These are phyloP conservation scores for Rhinichthys osculus DNA, from an alignment of 2,797 vertebrate genomes.

Conservation along the genomic window DNA sequence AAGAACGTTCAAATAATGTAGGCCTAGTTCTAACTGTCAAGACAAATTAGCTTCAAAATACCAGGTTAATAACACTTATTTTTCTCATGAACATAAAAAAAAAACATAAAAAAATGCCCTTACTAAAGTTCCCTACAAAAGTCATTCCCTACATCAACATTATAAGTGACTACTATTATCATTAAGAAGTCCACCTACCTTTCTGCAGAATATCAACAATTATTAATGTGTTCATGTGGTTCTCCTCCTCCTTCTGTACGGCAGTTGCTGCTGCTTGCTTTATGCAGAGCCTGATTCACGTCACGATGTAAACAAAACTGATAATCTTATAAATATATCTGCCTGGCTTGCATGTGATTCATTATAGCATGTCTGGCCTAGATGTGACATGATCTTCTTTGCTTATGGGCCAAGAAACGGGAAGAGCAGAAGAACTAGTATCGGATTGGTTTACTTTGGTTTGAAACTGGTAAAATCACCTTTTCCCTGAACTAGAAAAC, in stretches of 20 bases:
- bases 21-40: neutral
- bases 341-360: conserved; percentile 33
- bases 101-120: too few species aligned
- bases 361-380: conserved; percentile 39
- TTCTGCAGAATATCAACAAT: neutral
- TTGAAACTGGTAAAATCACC: neutral
- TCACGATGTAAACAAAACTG: conserved; percentile 50
- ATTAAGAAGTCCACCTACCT: conserved; percentile 41
- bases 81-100: neutral
- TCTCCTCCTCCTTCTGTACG: conserved; percentile 4
- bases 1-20: neutral
- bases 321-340: conserved; percentile 49
- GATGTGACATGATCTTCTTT: conserved; percentile 19
- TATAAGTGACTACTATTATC: neutral
- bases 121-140: neutral
- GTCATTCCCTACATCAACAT: neutral
- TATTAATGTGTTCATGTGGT: neutral
- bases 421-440: neutral
- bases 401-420: neutral
- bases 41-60: neutral
- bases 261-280: neutral
- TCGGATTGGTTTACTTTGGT: neutral
- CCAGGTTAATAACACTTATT: too few species aligned
- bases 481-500: neutral
- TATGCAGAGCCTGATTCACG: conserved; percentile 41